These are phyloP conservation scores for Thunnus thynnus DNA, from an alignment of 2,113 vertebrate species.

Conservation along the genomic window DNA sequence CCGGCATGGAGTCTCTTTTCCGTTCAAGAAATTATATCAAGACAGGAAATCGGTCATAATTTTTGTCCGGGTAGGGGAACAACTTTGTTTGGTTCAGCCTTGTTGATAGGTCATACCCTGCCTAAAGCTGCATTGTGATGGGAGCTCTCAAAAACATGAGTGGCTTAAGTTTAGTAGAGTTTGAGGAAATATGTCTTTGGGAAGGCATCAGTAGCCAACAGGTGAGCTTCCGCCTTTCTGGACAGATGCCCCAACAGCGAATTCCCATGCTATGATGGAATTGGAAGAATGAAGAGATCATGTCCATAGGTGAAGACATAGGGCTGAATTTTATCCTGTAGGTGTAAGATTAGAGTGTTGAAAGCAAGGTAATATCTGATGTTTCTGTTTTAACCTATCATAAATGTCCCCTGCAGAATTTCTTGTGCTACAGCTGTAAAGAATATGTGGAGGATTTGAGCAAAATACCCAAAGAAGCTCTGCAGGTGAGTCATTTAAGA, in stretches of 20 bases:
- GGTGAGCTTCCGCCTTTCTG: constrained; percentile 33
- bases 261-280: constrained; percentile 21
- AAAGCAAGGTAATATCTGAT: background rate
- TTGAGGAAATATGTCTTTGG: background rate
- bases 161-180: background rate
- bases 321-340: background rate
- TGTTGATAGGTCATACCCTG: background rate
- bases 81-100: constrained; percentile 18
- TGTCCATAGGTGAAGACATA: constrained; percentile 48
- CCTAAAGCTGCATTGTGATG: background rate
- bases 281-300: constrained; percentile 19
- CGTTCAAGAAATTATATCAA: constrained; percentile 86
- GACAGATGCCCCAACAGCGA: constrained; percentile 30
- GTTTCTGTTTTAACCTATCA: background rate
- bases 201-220: constrained; percentile 29
- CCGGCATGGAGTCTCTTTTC: constrained; percentile 75
- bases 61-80: constrained; percentile 91
- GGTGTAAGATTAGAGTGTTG: constrained; percentile 21
- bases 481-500: constrained; percentile 84
- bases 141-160: background rate
- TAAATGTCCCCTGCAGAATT: constrained; percentile 86
- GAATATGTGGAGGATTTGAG: constrained; percentile 96
- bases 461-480: constrained; percentile 87
- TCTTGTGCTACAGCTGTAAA: constrained; percentile 94
- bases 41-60: constrained; percentile 88